These are phyloP conservation scores for Bombus balteatus DNA, from an alignment of 1,140 invertebrate genomes.

Conservation along the genomic window DNA sequence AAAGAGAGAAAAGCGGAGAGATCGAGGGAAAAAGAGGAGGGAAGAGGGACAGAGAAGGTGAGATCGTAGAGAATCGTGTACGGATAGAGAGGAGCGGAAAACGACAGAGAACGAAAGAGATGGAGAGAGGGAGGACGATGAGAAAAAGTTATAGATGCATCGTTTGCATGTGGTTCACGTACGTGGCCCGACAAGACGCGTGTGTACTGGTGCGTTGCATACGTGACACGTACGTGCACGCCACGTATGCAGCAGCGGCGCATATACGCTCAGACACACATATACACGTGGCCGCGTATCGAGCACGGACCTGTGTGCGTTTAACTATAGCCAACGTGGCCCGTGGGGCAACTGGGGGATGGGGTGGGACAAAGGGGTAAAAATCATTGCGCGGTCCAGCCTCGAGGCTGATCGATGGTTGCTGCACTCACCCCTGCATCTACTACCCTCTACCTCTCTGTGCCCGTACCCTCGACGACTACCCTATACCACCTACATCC, in stretches of 20 bases:
- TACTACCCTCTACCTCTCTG: slow-evolving; percentile 74
- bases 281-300: slow-evolving; percentile 32
- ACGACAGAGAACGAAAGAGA: slow-evolving; percentile 17
- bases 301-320: slow-evolving; percentile 45
- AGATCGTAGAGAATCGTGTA: slow-evolving; percentile 28
- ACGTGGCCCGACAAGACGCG: slow-evolving; percentile 48
- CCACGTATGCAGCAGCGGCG: slow-evolving; percentile 47
- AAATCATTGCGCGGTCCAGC: slow-evolving; percentile 83
- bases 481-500: slow-evolving; percentile 48
- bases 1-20: slow-evolving; percentile 25
- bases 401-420: slow-evolving; percentile 83
- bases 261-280: slow-evolving; percentile 16
- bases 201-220: slow-evolving; percentile 65
- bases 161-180: slow-evolving; percentile 51
- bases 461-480: slow-evolving; percentile 52
- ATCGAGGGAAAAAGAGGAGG: slow-evolving; percentile 28
- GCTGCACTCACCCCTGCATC: slow-evolving; percentile 72
- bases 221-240: slow-evolving; percentile 65
- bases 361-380: slow-evolving; percentile 82
- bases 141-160: slow-evolving; percentile 72
- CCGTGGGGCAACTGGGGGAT: slow-evolving; percentile 74
- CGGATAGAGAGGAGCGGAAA: slow-evolving; percentile 47
- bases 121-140: slow-evolving; percentile 36
- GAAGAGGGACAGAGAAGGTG: not conserved
- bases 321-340: slow-evolving; percentile 71